Evolutionary conservation across 2,797 vertebrate genomes (phyloP), one percentile per base, ranked within the genome.

Genomic region (Percopsis omiscomaycus): DNA sequence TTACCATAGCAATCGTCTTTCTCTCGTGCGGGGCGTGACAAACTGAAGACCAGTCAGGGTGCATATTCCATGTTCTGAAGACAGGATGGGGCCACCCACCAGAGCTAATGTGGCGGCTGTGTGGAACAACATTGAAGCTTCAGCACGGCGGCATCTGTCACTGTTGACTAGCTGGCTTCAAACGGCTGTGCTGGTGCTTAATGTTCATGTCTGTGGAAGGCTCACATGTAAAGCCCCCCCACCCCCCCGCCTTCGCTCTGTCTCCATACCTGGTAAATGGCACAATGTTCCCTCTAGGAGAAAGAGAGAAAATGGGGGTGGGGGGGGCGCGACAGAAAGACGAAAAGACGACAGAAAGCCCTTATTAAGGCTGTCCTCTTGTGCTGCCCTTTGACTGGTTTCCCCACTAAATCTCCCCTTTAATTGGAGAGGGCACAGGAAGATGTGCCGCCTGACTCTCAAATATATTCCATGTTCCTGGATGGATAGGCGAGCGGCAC

Each of bases 331-430:
- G 11, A 46, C 32, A 37, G 32, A 37, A 1, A 37, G 49, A 22
- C 15, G 3, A n/a, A 6, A 42, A 32, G 59, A 12, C 49, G 44
- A 59, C 55, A 48, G 44, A 4, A 61, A 81, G 78, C 74, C 81
- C 86, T 89, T 92, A 91, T 92, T 92, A 92, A 90, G 90, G 84
- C 86, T 80, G 84, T 91, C 89, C 84, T 89, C 85, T 66, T 81
- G 81, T 78, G 78, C 86, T 89, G 85, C 80, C 89, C 88, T 90
- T 82, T 87, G 88, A 88, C 87, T 88, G 83, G 76, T 83, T 88
- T 86, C 77, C 88, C 83, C 86, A 89, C 86, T 90, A 91, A 91
- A 91, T 91, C 90, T 87, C 77, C 74, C 73, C 82, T 88, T 90
- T 92, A 92, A 92, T 92, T 92, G 88, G 88, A 87, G 82, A 85